Base-by-base conservation (phyloP, 2,888 invertebrate species). In the Sphaeridia pumilis region DNA sequence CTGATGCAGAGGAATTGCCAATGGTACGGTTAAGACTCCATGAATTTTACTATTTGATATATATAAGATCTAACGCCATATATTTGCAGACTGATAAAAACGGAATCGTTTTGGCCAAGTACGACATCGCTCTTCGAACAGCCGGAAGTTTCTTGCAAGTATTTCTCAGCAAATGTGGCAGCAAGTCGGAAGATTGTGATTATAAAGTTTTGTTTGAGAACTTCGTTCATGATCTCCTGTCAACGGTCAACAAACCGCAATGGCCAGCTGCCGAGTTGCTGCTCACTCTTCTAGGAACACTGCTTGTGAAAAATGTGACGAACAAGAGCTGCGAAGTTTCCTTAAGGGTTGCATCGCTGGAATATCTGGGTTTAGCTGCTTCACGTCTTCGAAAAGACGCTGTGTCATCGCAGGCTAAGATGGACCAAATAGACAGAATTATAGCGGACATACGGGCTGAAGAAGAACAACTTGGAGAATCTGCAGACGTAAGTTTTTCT, bases 181-280 rank as follows among this genome's bases (percentile, higher is more conserved):
- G 82, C 70, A 87, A 89, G 67, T 80, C 80, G 25, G 89, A 89
- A 69, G 90, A 92, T 70, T 86, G 89, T 41, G 94, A 95, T 73
- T 97, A 95, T 71, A 78, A 97, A 67, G 92, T 94, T 46, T 74
- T 98, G 63, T 99, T 99, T 73, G 98, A 98, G 73, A 94, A 95
- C 73, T 97, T 99, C 72, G 89, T 99, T 46, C 92, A 97, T 69
- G 98, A 99, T 76, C 75, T 99, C 46, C 75, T 99, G 50, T 83
- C 90, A 1, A 95, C 97, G 0, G 93, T 97, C 2, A 97, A 98
- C 71, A 95, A 94, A 72, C 98, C 98, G 0, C 95, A 98, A 73
- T 99, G 98, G 97, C 98, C 98, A 31, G 95, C 97, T 4, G 89
- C 98, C 24, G 98, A 99, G 70, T 72, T 97, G 59, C 75, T 98